Evolutionary conservation across 1,140 invertebrate genomes (phyloP), one percentile per base, ranked within the genome.

Genomic region (Drosophila lini): DNA sequence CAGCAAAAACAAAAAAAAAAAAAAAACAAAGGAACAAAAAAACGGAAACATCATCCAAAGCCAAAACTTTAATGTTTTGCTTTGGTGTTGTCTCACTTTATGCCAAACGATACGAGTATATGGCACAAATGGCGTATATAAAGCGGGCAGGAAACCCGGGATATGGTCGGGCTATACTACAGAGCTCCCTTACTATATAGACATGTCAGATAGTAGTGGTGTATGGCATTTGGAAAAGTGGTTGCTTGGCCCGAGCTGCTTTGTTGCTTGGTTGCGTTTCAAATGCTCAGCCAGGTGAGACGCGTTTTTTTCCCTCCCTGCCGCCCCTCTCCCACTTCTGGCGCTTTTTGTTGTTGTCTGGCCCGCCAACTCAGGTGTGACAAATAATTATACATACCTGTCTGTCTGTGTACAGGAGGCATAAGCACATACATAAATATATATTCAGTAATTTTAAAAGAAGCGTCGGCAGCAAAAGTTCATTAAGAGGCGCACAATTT

Each of bases 371-470:
- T 90, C 85, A 90, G 85, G 85, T 90, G 85, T 90, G 85, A 90
- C 85, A 90, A 90, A 90, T 90, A 90, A 90, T 90, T 90, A 90
- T 84, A 85, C 86, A 81, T 85, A 85, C 48, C 74, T 85, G 74
- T 75, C 81, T 40, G 45, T 48, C 47, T 31, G 47, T 28, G 67
- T 61, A 74, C 25, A 32, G 58, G 47, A 31, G 58, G 44, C 16
- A 60, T 34, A 41, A 31, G 34, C 48, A 52, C 42, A 56, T 53
- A 40, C 62, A 22, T 42, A 11, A 25, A 34, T 57, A 13, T 44
- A 28, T 70, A 42, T 63, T 56, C 73, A 63, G 76, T 69, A 68
- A 64, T 80, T 81, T 84, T 74, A n/a, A 28, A 84, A 84, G 81
- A 80, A 77, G 79, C 57, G 71, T 52, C 56, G 60, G 48, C 78